Evolutionary conservation across 2,113 vertebrate species (phyloP).

Genomic region (Tringa solitaria): DNA sequence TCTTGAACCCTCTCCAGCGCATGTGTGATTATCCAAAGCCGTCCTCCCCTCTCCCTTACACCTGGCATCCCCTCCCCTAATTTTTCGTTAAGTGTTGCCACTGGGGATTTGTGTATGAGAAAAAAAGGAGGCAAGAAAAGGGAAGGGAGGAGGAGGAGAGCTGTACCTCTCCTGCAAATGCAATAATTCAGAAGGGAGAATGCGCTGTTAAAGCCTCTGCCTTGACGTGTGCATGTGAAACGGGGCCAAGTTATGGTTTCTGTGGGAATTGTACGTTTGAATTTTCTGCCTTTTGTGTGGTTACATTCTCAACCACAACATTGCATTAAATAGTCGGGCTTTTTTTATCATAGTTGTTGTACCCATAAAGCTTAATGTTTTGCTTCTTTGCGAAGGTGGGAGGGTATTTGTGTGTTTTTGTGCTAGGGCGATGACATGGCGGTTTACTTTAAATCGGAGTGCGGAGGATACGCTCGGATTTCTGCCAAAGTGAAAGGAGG

Average conservation of each 20-base stretch:
- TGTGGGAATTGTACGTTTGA: slow-evolving; percentile 56
- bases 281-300: slow-evolving; percentile 62
- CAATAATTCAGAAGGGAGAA: slow-evolving; percentile 15
- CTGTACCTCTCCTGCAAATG: neutral
- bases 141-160: neutral
- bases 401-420: slow-evolving; percentile 33
- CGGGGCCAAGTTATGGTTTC: slow-evolving; percentile 62
- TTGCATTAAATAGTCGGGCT: slow-evolving; percentile 36
- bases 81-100: neutral
- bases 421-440: slow-evolving; percentile 10
- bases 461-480: neutral
- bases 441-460: slow-evolving; percentile 25
- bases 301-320: slow-evolving; percentile 50
- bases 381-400: slow-evolving; percentile 50
- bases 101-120: neutral
- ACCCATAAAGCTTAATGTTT: slow-evolving; percentile 58
- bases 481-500: neutral
- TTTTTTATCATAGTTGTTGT: slow-evolving; percentile 11
- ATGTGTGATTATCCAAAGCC: neutral
- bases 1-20: neutral
- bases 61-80: neutral
- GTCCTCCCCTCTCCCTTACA: neutral
- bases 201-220: neutral
- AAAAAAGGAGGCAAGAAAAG: neutral
- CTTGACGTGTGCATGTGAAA: slow-evolving; percentile 52